These are phyloP conservation scores for Habropoda laboriosa DNA, from an alignment of 1,140 invertebrate species.

Conservation along the genomic window DNA sequence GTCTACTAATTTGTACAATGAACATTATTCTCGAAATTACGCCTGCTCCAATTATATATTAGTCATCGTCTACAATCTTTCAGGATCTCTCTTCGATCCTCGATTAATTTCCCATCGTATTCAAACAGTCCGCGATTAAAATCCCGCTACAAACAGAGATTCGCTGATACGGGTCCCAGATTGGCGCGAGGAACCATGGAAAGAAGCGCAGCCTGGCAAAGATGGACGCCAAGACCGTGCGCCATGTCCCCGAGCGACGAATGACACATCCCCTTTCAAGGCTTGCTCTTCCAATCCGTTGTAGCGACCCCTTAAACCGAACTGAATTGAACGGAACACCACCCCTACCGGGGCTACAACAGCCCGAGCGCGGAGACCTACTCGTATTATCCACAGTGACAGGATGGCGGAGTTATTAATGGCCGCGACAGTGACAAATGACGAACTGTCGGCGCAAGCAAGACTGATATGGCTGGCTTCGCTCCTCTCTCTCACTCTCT, in stretches of 20 bases:
- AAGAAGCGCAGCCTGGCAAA: conserved; percentile 51
- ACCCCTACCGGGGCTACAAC: conserved; percentile 76
- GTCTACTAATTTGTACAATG: no score
- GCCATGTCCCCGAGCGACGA: conserved; percentile 78
- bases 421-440: conserved; percentile 82
- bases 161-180: not conserved
- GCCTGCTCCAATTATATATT: no score
- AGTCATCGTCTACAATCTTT: no score
- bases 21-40: no score
- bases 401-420: conserved; percentile 82
- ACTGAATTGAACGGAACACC: conserved; percentile 79
- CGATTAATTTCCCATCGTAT: not conserved
- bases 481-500: conserved; percentile 72
- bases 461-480: conserved; percentile 82
- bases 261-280: conserved; percentile 80
- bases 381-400: conserved; percentile 82
- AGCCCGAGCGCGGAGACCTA: conserved; percentile 76
- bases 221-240: conserved; percentile 74
- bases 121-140: not conserved
- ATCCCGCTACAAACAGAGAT: no score
- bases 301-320: conserved; percentile 77
- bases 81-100: no score
- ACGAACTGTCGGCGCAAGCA: conserved; percentile 83
- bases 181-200: not conserved
- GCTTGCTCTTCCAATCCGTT: conserved; percentile 77